phyloP scores from a whole-genome alignment of 2,797 vertebrate genomes.

The Crax fasciolata region DNA sequence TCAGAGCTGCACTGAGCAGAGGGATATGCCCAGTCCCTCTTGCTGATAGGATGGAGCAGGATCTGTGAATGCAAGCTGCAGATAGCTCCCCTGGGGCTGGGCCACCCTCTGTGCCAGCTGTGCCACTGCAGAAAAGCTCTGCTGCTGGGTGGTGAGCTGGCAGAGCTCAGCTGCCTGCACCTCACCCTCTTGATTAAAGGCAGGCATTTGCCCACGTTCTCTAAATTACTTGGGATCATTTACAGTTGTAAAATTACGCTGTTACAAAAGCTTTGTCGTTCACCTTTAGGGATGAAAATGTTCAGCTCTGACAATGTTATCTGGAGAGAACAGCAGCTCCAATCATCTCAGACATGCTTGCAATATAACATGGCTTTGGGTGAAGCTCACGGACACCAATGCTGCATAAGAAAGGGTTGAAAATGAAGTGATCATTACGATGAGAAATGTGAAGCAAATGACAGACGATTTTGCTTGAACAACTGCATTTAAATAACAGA shows the following conservation, averaged over 20 bases:
- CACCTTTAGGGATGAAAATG: constrained; percentile 26
- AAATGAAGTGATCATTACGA: constrained; percentile 23
- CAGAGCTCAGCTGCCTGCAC: neutral
- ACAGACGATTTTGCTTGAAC: constrained; percentile 33
- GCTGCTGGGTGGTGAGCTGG: neutral
- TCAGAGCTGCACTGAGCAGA: too few species aligned
- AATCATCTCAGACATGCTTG: constrained; percentile 31
- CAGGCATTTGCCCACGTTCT: constrained; percentile 17
- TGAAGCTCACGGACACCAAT: neutral
- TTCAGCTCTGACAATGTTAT: constrained; percentile 72
- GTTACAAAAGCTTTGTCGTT: constrained; percentile 58
- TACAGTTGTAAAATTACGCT: constrained; percentile 55
- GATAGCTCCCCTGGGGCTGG: neutral
- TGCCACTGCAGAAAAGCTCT: neutral
- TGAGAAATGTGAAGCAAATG: constrained; percentile 13
- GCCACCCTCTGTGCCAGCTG: neutral
- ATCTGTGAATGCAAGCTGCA: neutral
- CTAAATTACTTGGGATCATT: constrained; percentile 48
- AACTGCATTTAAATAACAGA: constrained; percentile 24
- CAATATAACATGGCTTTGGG: constrained; percentile 21
- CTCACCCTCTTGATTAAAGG: neutral
- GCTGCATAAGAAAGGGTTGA: neutral
- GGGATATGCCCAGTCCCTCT: fast-evolving
- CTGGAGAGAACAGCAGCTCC: constrained; percentile 60
- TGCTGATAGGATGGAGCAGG: neutral